Percentiles rank a stretch among this genome's conserved stretches.
Conservation (phyloP, 2,113 vertebrate genomes). For the Chloebia gouldiae region DNA sequence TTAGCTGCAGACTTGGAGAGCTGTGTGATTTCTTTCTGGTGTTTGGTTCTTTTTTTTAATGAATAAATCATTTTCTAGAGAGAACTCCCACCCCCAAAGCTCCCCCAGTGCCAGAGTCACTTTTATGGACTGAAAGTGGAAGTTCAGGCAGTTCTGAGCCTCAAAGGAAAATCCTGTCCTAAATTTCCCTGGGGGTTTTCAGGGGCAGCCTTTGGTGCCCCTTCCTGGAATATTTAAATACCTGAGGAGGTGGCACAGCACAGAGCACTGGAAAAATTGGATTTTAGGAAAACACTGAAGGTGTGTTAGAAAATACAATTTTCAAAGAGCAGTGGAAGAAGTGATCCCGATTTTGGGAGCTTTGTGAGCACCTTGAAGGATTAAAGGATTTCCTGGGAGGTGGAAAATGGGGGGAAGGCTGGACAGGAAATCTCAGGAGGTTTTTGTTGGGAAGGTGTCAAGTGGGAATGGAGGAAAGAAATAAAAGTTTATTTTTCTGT, state of each 20-base stretch:
- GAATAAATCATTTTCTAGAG: background rate
- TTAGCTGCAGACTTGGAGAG: background rate
- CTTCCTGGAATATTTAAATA: background rate
- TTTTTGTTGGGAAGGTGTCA: background rate
- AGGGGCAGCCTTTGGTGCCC: background rate
- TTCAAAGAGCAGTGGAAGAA: background rate
- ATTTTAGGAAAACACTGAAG: background rate
- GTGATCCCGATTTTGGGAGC: background rate
- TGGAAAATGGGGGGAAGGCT: background rate
- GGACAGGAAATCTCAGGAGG: background rate
- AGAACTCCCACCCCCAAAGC: background rate
- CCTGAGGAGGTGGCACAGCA: background rate
- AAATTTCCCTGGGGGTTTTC: background rate
- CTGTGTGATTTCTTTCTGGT: background rate
- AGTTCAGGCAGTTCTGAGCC: background rate
- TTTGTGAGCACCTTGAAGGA: background rate
- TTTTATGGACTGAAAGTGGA: background rate
- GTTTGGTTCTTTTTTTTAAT: background rate
- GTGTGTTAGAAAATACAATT: rapidly evolving
- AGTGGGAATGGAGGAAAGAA: background rate
- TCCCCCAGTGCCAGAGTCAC: background rate
- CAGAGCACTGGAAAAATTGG: background rate
- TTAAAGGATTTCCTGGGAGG: background rate
- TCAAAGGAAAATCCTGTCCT: background rate
- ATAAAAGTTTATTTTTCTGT: background rate